These are phyloP conservation scores for Sinocyclocheilus grahami DNA, from an alignment of 2,113 vertebrate species.

Conservation along the genomic window DNA sequence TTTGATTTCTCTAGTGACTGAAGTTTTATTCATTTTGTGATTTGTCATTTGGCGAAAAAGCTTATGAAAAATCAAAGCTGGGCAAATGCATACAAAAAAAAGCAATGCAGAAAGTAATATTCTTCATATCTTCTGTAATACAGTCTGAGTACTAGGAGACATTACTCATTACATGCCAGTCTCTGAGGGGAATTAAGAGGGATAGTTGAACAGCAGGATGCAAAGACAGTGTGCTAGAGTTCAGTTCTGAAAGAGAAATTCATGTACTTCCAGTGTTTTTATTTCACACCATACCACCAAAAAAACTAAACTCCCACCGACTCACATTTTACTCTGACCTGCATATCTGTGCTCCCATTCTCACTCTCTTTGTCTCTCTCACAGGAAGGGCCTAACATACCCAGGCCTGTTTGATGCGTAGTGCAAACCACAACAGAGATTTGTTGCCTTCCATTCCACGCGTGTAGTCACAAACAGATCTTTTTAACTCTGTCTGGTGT, in stretches of 20 bases:
- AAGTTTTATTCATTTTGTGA: conserved; percentile 31
- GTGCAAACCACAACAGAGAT: neutral
- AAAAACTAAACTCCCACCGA: conserved; percentile 12
- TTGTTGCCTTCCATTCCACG: neutral
- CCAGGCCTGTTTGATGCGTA: neutral
- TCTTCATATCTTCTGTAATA: conserved; percentile 41
- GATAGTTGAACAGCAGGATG: conserved; percentile 22
- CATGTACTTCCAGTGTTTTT: conserved; percentile 32
- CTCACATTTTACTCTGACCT: conserved; percentile 21
- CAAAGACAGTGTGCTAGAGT: conserved; percentile 23
- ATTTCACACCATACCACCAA: conserved; percentile 32
- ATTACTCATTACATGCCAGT: conserved; percentile 41
- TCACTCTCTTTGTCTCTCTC: conserved; percentile 11
- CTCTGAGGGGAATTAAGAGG: conserved; percentile 40
- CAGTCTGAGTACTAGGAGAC: conserved; percentile 35
- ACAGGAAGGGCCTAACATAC: neutral
- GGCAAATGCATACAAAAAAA: conserved; percentile 46
- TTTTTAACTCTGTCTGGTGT: conserved; percentile 18
- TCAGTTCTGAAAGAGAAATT: conserved; percentile 17
- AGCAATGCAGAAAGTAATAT: conserved; percentile 55
- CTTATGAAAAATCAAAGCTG: conserved; percentile 47
- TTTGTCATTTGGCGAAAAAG: conserved; percentile 18
- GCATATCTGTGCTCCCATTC: neutral
- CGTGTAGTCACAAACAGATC: neutral
- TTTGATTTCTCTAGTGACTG: neutral